These are phyloP conservation scores for Aleiodes leptofemur DNA, from an alignment of 2,888 invertebrate genomes.

Conservation along the genomic window DNA sequence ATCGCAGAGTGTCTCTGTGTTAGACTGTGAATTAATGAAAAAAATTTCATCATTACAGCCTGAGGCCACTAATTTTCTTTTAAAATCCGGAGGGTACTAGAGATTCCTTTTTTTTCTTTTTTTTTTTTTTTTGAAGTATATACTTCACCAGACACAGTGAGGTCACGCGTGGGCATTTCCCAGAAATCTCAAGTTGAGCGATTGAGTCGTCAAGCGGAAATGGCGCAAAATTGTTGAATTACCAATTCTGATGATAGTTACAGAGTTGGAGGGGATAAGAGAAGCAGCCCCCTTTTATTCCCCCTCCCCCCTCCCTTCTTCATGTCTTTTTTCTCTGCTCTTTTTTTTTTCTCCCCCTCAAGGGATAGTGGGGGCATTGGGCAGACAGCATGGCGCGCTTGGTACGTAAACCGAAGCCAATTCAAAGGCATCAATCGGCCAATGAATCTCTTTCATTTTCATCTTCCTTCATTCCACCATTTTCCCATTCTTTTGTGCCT, in stretches of 20 bases:
- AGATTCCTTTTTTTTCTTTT: too few species aligned
- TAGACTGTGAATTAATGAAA: neutral
- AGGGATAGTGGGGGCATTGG: conserved; percentile 54
- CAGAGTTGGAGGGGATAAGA: conserved; percentile 58
- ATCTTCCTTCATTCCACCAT: conserved; percentile 9
- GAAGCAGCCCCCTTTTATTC: conserved; percentile 53
- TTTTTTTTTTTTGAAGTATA: conserved; percentile 11
- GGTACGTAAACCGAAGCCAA: conserved; percentile 54
- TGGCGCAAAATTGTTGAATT: conserved; percentile 67
- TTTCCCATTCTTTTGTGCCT: neutral
- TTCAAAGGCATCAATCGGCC: conserved; percentile 26
- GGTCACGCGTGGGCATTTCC: conserved; percentile 64
- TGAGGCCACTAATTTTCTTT: conserved; percentile 3
- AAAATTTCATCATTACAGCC: neutral
- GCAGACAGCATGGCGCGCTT: conserved; percentile 71
- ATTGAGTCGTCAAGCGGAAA: conserved; percentile 68
- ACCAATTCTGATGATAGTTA: conserved; percentile 60
- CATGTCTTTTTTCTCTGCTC: neutral
- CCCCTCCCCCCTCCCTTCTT: neutral
- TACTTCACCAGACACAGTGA: conserved; percentile 18
- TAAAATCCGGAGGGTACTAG: neutral
- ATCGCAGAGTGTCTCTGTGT: neutral
- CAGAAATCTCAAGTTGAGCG: conserved; percentile 66
- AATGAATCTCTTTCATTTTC: conserved; percentile 12
- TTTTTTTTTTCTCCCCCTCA: neutral